Conservation (phyloP, 2,797 vertebrate genomes). For the Triplophysa yarkandensis region DNA sequence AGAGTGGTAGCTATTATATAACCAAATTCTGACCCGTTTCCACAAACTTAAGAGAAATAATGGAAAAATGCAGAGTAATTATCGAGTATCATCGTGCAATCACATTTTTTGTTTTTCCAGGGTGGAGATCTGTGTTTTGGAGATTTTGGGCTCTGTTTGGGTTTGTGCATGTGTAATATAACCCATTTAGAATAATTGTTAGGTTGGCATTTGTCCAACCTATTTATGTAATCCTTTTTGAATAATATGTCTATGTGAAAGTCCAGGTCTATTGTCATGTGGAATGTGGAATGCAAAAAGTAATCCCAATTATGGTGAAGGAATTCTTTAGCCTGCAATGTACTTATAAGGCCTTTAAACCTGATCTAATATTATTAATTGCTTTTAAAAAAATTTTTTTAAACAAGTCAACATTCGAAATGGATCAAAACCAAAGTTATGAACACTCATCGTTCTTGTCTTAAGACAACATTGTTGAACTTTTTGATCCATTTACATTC, state of each 20-base stretch:
- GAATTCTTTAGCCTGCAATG: not conserved
- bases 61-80: not conserved
- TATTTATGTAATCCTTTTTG: not conserved
- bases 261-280: not conserved
- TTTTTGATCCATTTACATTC: no score
- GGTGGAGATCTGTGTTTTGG: not conserved
- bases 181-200: not conserved
- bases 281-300: not conserved
- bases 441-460: no score
- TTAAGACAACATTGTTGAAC: no score
- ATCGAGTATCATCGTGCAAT: not conserved
- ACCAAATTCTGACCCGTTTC: not conserved
- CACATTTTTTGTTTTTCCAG: not conserved
- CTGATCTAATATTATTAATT: not conserved
- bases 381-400: not conserved
- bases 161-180: not conserved
- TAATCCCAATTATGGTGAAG: not conserved
- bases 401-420: no score
- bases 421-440: no score
- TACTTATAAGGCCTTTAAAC: slow-evolving; percentile 17
- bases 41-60: not conserved
- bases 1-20: not conserved
- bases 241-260: not conserved
- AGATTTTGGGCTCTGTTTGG: not conserved
- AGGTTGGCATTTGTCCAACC: not conserved